Base-by-base conservation (phyloP, 2,797 vertebrate genomes). In the Xenops minutus region DNA sequence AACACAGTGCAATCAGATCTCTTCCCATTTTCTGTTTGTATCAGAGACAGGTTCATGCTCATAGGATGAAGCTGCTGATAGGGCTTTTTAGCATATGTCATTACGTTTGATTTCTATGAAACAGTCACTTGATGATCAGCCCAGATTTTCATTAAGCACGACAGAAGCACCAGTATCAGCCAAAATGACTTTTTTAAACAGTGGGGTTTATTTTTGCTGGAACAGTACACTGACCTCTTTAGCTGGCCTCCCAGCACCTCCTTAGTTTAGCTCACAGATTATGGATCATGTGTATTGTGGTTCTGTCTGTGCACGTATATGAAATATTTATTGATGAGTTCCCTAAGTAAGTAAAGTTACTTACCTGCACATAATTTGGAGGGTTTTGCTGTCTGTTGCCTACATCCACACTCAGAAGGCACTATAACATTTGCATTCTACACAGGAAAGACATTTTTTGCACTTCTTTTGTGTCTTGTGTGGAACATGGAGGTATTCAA, bases 301-400 rank as follows among this genome's bases (percentile, higher is more conserved):
- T 58, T 69, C 30, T 1, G 2, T 46, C 48, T 5, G 5, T n/a
- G 37, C 46, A 62, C 0, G 0, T 29, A 73, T 13, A 21, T 5
- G 3, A 64, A 85, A 24, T 22, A 49, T 36, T 71, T 77, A 79
- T 21, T 37, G 37, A 46, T 20, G 43, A 80, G 24, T 43, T 23
- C 30, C 32, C 30, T 24, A n/a, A 32, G 27, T 24, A n/a, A 32
- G 27, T 46, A 56, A 59, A 78, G 5, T 61, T 46, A 26, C 39
- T 63, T 48, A 34, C 13, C 32, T 86, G 49, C 51, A 43, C 5
- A 6, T 22, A n/a, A 44, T 68, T 77, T 48, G 24, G 37, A 80
- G 34, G 4, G 9, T 23, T 76, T 74, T 73, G 7, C 29, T 37
- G 3, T 23, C 22, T 81, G n/a, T 56, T 82, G 48, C 39, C 61